Percentiles rank a stretch among this genome's conserved stretches.
These are phyloP conservation scores for Platycnemis pennipes DNA, from an alignment of 2,888 invertebrate genomes.

Conservation along the genomic window DNA sequence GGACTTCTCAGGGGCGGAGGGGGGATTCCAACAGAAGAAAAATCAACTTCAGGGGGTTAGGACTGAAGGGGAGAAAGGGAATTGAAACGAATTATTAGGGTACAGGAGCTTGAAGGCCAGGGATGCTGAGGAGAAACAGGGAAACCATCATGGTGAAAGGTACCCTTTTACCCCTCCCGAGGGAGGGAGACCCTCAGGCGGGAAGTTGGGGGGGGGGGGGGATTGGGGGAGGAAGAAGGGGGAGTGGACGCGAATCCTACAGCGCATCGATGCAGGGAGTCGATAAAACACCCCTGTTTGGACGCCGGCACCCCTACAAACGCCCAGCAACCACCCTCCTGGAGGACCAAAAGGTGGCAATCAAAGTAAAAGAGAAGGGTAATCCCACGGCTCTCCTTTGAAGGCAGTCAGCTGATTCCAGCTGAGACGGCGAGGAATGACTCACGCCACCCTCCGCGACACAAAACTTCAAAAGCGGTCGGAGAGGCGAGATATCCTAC, in stretches of 20 bases:
- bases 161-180: background rate
- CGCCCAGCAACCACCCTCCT: background rate
- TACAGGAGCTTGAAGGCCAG: background rate
- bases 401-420: conserved; percentile 40
- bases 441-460: background rate
- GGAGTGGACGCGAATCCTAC: background rate
- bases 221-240: background rate
- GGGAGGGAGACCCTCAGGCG: background rate
- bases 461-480: background rate
- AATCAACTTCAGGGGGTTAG: background rate
- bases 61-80: background rate
- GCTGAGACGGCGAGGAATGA: background rate
- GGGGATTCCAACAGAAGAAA: background rate
- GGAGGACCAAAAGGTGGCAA: background rate
- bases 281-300: conserved; percentile 23
- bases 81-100: conserved; percentile 13
- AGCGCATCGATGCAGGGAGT: conserved; percentile 53
- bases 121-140: background rate
- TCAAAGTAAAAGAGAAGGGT: background rate
- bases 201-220: background rate
- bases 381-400: background rate
- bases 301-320: background rate
- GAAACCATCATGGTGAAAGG: background rate
- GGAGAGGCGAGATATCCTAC: background rate
- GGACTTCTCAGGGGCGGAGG: background rate